Conservation (phyloP, 2,888 invertebrate species). For the Arenicola marina region DNA sequence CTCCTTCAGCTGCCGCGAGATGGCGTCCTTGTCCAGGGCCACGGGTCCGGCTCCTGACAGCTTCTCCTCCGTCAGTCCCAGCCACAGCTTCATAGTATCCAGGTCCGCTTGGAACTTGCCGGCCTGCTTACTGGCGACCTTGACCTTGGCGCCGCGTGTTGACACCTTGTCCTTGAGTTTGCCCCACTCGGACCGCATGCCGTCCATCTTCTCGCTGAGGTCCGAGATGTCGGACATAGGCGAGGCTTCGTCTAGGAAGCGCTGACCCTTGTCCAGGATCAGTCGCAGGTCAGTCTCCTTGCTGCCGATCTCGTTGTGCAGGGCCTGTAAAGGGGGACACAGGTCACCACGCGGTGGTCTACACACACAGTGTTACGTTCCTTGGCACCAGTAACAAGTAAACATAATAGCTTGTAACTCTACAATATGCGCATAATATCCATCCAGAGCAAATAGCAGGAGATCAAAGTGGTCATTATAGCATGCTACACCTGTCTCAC, state of each 20-base stretch:
- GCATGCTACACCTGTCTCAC: no score
- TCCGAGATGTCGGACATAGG: conserved; percentile 67
- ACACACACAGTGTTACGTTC: no score
- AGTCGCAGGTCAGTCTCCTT: conserved; percentile 46
- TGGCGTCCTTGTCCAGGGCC: conserved; percentile 72
- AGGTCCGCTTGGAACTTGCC: conserved; percentile 81
- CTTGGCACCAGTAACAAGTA: no score
- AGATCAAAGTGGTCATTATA: no score
- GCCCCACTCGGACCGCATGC: conserved; percentile 90
- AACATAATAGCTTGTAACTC: no score
- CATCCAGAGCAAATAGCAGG: no score
- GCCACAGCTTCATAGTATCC: conserved; percentile 72
- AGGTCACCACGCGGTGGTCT: no score
- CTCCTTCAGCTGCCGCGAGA: conserved; percentile 86
- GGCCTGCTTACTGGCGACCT: conserved; percentile 65
- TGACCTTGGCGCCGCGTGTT: conserved; percentile 65
- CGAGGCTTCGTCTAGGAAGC: conserved; percentile 61
- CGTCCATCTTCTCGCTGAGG: conserved; percentile 75
- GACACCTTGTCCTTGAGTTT: conserved; percentile 85
- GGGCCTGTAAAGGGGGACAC: conserved; percentile 67
- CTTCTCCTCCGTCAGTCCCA: conserved; percentile 83
- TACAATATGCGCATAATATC: no score
- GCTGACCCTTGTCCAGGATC: conserved; percentile 86
- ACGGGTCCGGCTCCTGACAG: conserved; percentile 76
- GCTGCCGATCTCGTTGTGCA: conserved; percentile 67